Evolutionary conservation across 35 echinoderm and acorn worm species (phyloP).

Genomic region (Heliocidaris erythrogramma): DNA sequence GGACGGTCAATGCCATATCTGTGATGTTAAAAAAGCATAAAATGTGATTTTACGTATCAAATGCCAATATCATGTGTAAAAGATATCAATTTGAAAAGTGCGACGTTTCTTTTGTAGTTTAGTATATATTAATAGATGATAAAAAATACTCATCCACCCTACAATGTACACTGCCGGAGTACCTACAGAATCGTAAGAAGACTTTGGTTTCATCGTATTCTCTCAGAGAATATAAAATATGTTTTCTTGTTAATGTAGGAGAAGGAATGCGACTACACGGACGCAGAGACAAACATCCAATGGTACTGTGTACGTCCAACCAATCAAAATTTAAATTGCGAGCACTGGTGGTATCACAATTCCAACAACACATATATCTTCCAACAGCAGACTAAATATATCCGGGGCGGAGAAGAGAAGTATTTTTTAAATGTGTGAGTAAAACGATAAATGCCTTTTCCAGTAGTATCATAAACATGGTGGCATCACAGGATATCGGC

Average conservation of each 20-base stretch:
- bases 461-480: not conserved
- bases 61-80: too few species aligned
- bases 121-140: too few species aligned
- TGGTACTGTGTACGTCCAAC: not conserved
- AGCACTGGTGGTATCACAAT: slow-evolving; percentile 4
- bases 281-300: not conserved
- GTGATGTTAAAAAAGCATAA: too few species aligned
- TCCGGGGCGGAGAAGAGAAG: not conserved
- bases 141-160: too few species aligned
- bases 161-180: too few species aligned
- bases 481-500: not conserved
- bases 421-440: not conserved
- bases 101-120: too few species aligned
- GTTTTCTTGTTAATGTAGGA: not conserved
- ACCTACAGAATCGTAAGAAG: too few species aligned
- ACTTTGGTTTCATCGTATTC: too few species aligned
- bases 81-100: too few species aligned
- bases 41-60: too few species aligned
- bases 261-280: slow-evolving; percentile 15
- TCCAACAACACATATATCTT: not conserved
- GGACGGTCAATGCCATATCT: too few species aligned
- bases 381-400: not conserved
- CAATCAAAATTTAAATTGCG: not conserved
- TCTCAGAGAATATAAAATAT: too few species aligned
- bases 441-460: not conserved